A percentile compares a stretch with the other conserved stretches of the same genome.
phyloP scores from a whole-genome alignment of 1,140 invertebrate genomes.

The Drosophila triauraria region DNA sequence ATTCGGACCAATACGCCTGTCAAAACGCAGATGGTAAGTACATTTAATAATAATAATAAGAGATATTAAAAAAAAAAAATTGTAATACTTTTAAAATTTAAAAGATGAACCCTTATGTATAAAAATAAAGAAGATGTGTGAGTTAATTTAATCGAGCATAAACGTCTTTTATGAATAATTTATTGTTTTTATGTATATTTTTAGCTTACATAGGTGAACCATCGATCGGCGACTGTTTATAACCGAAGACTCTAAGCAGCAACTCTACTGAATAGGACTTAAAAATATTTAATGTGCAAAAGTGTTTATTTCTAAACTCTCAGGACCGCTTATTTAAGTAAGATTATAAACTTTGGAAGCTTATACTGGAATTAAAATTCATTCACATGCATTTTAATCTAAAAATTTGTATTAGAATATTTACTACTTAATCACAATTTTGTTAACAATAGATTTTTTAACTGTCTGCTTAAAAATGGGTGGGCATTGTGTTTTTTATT shows the following conservation, averaged over 20 bases:
- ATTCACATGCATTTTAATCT: no score
- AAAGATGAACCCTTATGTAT: no score
- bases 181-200: not conserved
- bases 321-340: not conserved
- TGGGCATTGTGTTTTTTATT: no score
- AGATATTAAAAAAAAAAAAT: not conserved
- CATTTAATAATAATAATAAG: not conserved
- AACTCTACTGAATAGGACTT: not conserved
- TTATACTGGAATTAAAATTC: no score
- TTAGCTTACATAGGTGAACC: slow-evolving; percentile 41
- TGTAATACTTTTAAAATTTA: not conserved
- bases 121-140: no score
- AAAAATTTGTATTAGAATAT: no score
- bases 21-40: slow-evolving; percentile 4
- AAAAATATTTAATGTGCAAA: no score
- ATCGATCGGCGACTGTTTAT: slow-evolving; percentile 10
- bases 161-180: not conserved
- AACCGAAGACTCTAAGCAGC: not conserved
- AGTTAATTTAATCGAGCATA: not conserved
- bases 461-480: no score
- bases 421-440: no score
- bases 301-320: not conserved
- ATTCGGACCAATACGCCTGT: slow-evolving; percentile 3
- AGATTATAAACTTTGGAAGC: not conserved
- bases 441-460: not conserved